phyloP scores from a whole-genome alignment of 64 coral and sea anemone genomes.

The Montipora cactus region DNA sequence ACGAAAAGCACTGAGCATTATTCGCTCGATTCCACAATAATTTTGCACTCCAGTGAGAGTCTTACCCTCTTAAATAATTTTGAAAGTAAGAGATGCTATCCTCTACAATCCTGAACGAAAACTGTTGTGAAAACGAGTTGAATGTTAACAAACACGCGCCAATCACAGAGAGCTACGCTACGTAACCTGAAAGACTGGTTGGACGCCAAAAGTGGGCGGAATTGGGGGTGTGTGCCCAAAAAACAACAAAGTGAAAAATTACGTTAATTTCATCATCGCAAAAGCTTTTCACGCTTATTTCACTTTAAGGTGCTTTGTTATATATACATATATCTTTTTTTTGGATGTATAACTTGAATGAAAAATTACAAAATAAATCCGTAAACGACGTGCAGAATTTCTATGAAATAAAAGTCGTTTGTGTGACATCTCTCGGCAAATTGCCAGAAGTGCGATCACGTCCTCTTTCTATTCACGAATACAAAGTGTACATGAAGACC shows the following conservation, averaged over 20 bases:
- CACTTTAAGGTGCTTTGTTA: too few relatives aligned
- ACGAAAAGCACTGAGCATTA: constrained; percentile 82
- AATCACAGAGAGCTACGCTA: constrained; percentile 26
- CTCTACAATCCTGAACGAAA: neutral
- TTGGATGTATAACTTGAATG: too few relatives aligned
- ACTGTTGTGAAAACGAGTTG: constrained; percentile 31
- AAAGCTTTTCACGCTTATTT: too few relatives aligned
- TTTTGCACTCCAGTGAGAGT: neutral
- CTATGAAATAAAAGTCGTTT: too few relatives aligned
- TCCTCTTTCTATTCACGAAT: too few relatives aligned
- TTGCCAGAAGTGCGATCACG: too few relatives aligned
- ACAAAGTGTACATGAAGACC: too few relatives aligned
- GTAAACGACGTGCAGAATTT: too few relatives aligned
- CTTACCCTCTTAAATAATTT: neutral
- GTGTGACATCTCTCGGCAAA: too few relatives aligned
- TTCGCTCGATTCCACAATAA: neutral
- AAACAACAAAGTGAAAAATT: neutral
- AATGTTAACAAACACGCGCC: neutral
- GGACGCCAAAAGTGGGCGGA: neutral
- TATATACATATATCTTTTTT: too few relatives aligned
- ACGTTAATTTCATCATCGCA: too few relatives aligned
- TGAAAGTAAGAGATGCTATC: neutral
- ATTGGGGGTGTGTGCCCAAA: constrained; percentile 11
- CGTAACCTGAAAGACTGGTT: constrained; percentile 50
- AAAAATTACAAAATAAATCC: too few relatives aligned